Base-by-base conservation (phyloP, 2,113 vertebrate genomes). In the Saccopteryx bilineata region DNA sequence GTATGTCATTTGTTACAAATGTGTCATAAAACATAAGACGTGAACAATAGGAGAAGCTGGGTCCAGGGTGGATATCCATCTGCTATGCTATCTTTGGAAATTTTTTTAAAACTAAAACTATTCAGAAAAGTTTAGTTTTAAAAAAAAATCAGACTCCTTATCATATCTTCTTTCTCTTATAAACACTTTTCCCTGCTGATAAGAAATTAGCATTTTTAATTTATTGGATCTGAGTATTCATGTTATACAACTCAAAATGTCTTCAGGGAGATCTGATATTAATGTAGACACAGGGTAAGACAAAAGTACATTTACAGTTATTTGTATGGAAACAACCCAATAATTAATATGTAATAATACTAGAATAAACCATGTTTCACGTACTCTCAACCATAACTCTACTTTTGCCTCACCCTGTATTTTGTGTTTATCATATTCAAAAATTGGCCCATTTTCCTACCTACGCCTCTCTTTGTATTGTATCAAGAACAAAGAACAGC, bases 151-250 rank as follows among this genome's bases (percentile, higher is more conserved):
- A 91, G 14, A 9, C 50, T 71, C 26, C 54, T 95, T 1, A 63
- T 60, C 19, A 52, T 78, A 69, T 74, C 3, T n/a, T 69, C 15
- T 93, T 78, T 87, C 60, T 89, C 19, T 63, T 58, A 1, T 61
- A 58, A 85, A 86, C 18, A 52, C 24, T 91, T 52, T 74, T 82
- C 9, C 46, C 26, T 39, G 1, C 56, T 15, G 75, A 3, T 86
- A 46, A 84, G 52, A 74, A 96, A 68, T 75, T 1, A 87, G 11
- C 9, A 91, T 46, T 85, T 96, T 19, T 78, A 86, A 61, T 94
- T 78, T 56, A 61, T 69, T 69, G 75, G 2, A 69, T 46, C 24
- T 74, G 46, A 31, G 14, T 56, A 15, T 60, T 96, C 93, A 56
- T 60, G 31, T 31, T 92, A 58, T 4, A 61, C 0, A 11, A 65